Evolutionary conservation across 2,113 vertebrate species (phyloP), one percentile per base, ranked within the genome.

Genomic region (Suncus etruscus): DNA sequence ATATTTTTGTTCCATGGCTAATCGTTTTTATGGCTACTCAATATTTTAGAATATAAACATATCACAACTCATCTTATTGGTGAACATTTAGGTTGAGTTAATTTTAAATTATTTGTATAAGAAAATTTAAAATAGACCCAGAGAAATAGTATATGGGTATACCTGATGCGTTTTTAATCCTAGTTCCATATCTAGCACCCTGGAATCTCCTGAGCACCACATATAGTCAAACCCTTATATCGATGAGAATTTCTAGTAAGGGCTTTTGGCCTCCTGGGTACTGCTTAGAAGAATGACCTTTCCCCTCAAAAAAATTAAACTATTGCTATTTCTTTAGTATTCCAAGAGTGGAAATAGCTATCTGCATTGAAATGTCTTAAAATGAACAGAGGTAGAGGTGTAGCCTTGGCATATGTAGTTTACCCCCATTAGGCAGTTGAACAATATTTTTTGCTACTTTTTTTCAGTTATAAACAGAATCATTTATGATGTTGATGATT

Each of bases 401-500:
- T 45, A 87, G 32, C 20, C 6, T 78, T 85, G 69, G 15, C 65
- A 4, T 91, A 6, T 32, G 48, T 87, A 61, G 25, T 82, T 95
- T 85, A 70, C 16, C 83, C 51, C 27, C 68, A 74, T 48, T 83
- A 74, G 18, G 51, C 32, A 91, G 5, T 25, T 87, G 32, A 39
- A 69, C 74, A 63, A 10, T 74, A 48, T 20, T 79, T 91, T 89
- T 80, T 24, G 8, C 18, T 75, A 82, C 39, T 70, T 94, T 12
- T 91, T 89, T 91, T 8, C 27, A 86, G 0, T 94, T 94, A 11
- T 81, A 91, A 94, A 83, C 6, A 87, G 31, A 92, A 72, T 39
- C 91, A 70, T 76, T 65, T 73, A 6, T 92, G 32, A 50, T 93
- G 39, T 85, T 86, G 27, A 85, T 51, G 76, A 80, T 87, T 88